Percentiles rank a stretch among this genome's conserved stretches.
Evolutionary conservation across 2,888 invertebrate species (phyloP).

Genomic region (Lamproptera curius): DNA sequence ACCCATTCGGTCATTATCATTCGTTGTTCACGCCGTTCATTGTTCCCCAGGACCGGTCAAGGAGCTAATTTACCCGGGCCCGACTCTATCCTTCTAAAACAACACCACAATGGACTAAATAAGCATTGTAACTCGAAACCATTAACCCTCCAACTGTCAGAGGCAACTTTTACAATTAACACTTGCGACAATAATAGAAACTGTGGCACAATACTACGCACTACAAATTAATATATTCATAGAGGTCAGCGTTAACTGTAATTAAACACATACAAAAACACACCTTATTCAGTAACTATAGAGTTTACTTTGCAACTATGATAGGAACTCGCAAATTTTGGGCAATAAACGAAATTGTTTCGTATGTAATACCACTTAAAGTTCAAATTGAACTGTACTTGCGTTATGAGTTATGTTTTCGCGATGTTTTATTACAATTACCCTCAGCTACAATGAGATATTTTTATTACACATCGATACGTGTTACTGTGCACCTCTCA

Average conservation of each 20-base stretch:
- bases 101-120: constrained; percentile 57
- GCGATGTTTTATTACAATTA: constrained; percentile 44
- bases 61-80: constrained; percentile 19
- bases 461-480: constrained; percentile 49
- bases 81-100: constrained; percentile 51
- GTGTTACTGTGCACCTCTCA: constrained; percentile 43
- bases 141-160: constrained; percentile 68
- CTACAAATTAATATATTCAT: constrained; percentile 73
- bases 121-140: constrained; percentile 58
- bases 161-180: constrained; percentile 67
- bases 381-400: constrained; percentile 13
- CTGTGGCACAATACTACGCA: constrained; percentile 58
- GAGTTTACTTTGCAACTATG: not conserved
- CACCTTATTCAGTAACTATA: constrained; percentile 11
- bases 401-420: no score
- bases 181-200: constrained; percentile 65
- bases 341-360: constrained; percentile 3
- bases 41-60: constrained; percentile 1
- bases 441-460: constrained; percentile 40
- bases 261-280: constrained; percentile 27
- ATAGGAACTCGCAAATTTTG: not conserved
- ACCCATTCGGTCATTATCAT: no score
- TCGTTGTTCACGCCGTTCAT: not conserved
- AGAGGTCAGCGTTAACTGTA: constrained; percentile 42
- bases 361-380: not conserved